A percentile compares a stretch with the other conserved stretches of the same genome.
phyloP scores from a whole-genome alignment of 2,888 invertebrate species.

The Drosophila suboccidentalis region DNA sequence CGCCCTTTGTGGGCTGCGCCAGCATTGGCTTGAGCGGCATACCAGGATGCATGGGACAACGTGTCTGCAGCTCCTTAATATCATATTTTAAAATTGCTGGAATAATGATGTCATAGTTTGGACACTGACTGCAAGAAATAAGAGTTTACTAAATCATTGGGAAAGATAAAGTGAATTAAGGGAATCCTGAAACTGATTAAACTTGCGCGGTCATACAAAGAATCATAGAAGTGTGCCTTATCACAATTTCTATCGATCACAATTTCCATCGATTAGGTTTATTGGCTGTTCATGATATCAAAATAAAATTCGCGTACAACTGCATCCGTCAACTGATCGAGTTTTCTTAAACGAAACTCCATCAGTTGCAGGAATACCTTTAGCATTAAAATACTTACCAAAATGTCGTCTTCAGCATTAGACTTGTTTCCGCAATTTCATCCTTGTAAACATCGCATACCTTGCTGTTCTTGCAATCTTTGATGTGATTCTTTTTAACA shows the following conservation, averaged over 20 bases:
- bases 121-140: conserved; percentile 92
- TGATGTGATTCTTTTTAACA: conserved; percentile 85
- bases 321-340: too few relatives aligned
- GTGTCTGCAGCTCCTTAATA: conserved; percentile 89
- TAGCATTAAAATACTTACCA: conserved; percentile 87
- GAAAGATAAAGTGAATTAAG: background rate
- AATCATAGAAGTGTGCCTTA: too few relatives aligned
- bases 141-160: background rate
- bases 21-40: conserved; percentile 99
- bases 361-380: background rate
- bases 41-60: conserved; percentile 95
- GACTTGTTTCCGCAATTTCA: conserved; percentile 90
- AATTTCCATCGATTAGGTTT: too few relatives aligned
- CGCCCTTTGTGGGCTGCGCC: conserved; percentile 98
- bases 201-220: too few relatives aligned
- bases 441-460: conserved; percentile 82
- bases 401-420: conserved; percentile 96
- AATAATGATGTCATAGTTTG: conserved; percentile 95
- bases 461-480: conserved; percentile 88
- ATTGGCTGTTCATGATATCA: background rate
- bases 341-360: too few relatives aligned
- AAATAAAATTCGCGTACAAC: background rate
- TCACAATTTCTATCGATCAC: too few relatives aligned
- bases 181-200: background rate
- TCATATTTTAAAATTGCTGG: conserved; percentile 92